phyloP scores from a whole-genome alignment of 2,888 invertebrate species.

The Tetheella fluctuosa region DNA sequence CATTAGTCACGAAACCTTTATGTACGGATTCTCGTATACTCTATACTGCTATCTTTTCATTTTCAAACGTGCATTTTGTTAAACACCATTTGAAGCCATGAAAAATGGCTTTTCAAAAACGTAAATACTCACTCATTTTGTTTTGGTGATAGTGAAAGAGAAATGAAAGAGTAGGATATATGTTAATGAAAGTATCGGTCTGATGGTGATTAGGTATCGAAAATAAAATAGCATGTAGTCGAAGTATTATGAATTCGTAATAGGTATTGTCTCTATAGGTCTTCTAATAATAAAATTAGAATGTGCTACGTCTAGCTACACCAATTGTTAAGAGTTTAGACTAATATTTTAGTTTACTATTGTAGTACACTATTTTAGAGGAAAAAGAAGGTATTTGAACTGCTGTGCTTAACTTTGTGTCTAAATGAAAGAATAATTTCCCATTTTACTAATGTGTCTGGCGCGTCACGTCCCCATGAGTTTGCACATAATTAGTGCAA shows the following conservation, averaged over 20 bases:
- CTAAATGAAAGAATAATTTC: slow-evolving; percentile 31
- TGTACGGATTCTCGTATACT: slow-evolving; percentile 10
- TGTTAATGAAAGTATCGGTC: background rate
- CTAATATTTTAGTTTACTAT: too few species aligned
- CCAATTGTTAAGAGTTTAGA: too few species aligned
- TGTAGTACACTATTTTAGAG: too few species aligned
- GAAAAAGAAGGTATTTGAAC: background rate
- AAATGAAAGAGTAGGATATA: background rate
- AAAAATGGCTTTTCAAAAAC: slow-evolving; percentile 2
- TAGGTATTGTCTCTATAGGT: background rate
- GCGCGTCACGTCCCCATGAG: slow-evolving; percentile 32
- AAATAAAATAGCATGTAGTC: background rate
- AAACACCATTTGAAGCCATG: background rate
- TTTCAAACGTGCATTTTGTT: background rate
- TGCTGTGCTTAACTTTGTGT: background rate
- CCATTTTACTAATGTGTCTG: slow-evolving; percentile 31
- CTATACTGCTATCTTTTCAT: slow-evolving; percentile 1
- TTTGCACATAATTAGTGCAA: slow-evolving; percentile 40
- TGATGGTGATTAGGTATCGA: background rate
- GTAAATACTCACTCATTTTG: background rate
- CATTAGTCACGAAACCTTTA: slow-evolving; percentile 63
- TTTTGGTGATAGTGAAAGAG: background rate
- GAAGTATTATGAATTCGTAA: too few species aligned
- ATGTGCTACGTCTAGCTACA: too few species aligned
- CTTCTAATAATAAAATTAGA: too few species aligned